These are phyloP conservation scores for Nixonia krombeini DNA, from an alignment of 1,140 invertebrate genomes.

Conservation along the genomic window DNA sequence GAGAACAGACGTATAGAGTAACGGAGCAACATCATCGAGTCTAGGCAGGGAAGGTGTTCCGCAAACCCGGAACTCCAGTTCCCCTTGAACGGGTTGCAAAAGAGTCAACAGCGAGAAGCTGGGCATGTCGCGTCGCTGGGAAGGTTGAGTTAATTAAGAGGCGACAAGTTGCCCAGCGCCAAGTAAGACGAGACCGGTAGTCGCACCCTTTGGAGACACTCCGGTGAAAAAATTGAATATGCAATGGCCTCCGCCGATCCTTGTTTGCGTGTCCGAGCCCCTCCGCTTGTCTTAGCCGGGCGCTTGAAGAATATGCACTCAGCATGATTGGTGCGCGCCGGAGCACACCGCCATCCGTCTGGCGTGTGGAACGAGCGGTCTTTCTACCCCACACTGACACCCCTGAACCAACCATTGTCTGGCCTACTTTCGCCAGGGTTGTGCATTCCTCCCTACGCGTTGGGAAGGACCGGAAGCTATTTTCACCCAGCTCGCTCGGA, in stretches of 20 bases:
- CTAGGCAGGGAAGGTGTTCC: too few species aligned
- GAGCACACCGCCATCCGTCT: constrained; percentile 29
- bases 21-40: too few species aligned
- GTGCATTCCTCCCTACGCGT: constrained; percentile 21
- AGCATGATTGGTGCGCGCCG: constrained; percentile 63
- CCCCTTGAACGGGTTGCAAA: too few species aligned
- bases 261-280: constrained; percentile 33
- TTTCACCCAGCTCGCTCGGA: constrained; percentile 20
- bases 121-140: too few species aligned
- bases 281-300: constrained; percentile 19
- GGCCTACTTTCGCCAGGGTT: constrained; percentile 32
- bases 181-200: constrained; percentile 35
- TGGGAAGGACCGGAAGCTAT: constrained; percentile 20
- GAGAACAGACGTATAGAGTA: too few species aligned
- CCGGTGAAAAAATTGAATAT: constrained; percentile 49
- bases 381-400: constrained; percentile 22
- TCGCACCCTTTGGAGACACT: constrained; percentile 10
- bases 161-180: constrained; percentile 41
- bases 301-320: constrained; percentile 67
- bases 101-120: too few species aligned
- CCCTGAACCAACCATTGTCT: constrained; percentile 42
- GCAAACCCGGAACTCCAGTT: too few species aligned
- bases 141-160: constrained; percentile 62
- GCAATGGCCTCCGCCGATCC: constrained; percentile 32
- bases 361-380: constrained; percentile 8